These are phyloP conservation scores for Sinocyclocheilus maitianheensis DNA, from an alignment of 2,113 vertebrate species.

Conservation along the genomic window DNA sequence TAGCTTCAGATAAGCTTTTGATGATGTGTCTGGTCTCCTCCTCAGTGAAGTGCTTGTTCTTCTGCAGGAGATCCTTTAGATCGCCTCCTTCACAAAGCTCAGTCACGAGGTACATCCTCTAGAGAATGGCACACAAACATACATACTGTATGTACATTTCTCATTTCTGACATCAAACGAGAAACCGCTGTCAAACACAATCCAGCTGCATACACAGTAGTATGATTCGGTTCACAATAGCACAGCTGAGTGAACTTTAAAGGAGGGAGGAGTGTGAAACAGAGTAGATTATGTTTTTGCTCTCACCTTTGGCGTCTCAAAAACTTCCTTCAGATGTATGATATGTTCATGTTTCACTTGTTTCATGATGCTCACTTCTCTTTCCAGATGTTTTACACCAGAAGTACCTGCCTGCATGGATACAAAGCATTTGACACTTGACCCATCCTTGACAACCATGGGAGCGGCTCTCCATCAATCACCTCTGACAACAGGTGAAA, in stretches of 20 bases:
- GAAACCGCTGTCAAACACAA: constrained; percentile 14
- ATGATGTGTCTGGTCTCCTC: constrained; percentile 83
- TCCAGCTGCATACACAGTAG: not conserved
- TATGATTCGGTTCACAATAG: not conserved
- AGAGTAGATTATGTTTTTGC: not conserved
- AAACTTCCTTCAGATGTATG: constrained; percentile 84
- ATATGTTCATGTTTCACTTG: constrained; percentile 80
- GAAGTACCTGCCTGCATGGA: constrained; percentile 80
- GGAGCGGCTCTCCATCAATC: constrained; percentile 30
- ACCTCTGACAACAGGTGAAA: constrained; percentile 44
- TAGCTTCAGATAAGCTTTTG: constrained; percentile 78
- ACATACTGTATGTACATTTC: constrained; percentile 18
- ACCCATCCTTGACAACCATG: not conserved
- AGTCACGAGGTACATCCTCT: constrained; percentile 85
- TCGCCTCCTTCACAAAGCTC: constrained; percentile 84
- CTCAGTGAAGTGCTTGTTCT: constrained; percentile 78
- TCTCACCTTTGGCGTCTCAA: constrained; percentile 80
- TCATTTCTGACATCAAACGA: constrained; percentile 12
- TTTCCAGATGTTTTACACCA: constrained; percentile 79
- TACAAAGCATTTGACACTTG: constrained; percentile 47
- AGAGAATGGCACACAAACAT: constrained; percentile 57
- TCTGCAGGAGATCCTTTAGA: constrained; percentile 77
- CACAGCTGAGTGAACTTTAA: not conserved
- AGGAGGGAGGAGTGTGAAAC: not conserved
- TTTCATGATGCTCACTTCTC: constrained; percentile 84